Base-by-base conservation (phyloP, 2,888 invertebrate species). In the Cephus sareptanus region DNA sequence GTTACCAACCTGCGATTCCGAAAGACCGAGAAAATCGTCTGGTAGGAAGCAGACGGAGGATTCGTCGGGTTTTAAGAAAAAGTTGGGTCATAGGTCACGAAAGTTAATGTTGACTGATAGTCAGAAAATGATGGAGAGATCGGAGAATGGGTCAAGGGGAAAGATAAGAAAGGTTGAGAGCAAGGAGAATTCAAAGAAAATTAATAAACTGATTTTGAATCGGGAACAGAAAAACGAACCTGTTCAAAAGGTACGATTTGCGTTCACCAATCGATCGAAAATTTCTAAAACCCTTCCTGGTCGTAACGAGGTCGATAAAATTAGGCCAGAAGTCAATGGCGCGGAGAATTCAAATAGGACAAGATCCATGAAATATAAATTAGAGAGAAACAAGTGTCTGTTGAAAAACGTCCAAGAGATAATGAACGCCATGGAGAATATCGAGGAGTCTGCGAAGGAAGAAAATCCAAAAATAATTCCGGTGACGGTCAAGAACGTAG, bases 381-480 rank as follows among this genome's bases (percentile, higher is more conserved):
- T 81, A 34, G 73, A 75, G 69, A 79, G 73, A 73, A 84, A 85
- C 70, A 84, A 79, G 76, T 76, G 77, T n/a, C 74, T 84, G 15
- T 23, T 84, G 9, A 80, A 74, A 23, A 70, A 75, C 11, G 30
- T 86, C 35, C 34, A 84, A 75, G 75, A 83, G 11, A 75, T 85
- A 15, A 81, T 83, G 34, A 74, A 56, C 23, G 30, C 35, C 12
- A 79, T 81, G 13, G 77, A 78, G 23, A 37, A 30, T 37, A 33
- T 4, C 30, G 31, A 30, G 69, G 77, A 75, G 31, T 37, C 68
- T 31, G 69, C 33, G 23, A 34, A 69, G 3, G 31, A 33, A 1
- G 68, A 75, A 30, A 74, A 77, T 75, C 23, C 56, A 6, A 56
- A 23, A 9, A 23, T 23, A 56, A 15, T 23, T 56, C 56, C 56